Evolutionary conservation across 2,888 invertebrate species (phyloP), one percentile per base, ranked within the genome.

Genomic region (Linnaemya tessellans): DNA sequence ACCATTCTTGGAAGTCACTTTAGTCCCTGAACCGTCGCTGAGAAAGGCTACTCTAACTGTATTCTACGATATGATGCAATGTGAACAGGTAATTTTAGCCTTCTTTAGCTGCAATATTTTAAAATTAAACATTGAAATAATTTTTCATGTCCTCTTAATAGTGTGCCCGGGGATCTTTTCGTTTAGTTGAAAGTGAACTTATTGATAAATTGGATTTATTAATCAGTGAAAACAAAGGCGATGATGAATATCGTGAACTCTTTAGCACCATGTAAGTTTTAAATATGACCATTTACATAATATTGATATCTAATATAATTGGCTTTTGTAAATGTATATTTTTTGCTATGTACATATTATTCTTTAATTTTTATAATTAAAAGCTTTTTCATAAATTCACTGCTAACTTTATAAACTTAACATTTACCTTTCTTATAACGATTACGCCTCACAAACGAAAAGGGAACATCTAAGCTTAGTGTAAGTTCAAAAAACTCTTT

Each of bases 61-160:
- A 60, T 96, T 98, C 89, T 98, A 97, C 89, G 97, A 98, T 88
- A 96, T 99, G 94, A 98, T 99, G 97, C 97, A 98, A 88, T 97
- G 97, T 89, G 98, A 98, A 90, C 96, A 94, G 94, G 90, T 92
- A 38, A n/a, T 1, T 1, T 20, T 7, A n/a, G 18, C 22, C 5
- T 10, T 10, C 9, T 22, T 58, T 15, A 11, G 15, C n/a, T 46
- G 11, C n/a, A 18, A n/a, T 30, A 5, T 46, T n/a, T 1, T 30
- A 18, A 25, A 30, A 20, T 73, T 46, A 43, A 20, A 54, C 18
- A 22, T 64, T 71, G 18, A 30, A 22, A 71, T 54, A 22, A 41
- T 10, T 54, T 22, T 4, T 62, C 5, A 30, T 43, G 15, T 49
- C 49, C 13, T 18, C 46, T 22, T 60, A 15, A 22, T 38, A 92